Percentiles rank a stretch among this genome's conserved stretches.
Evolutionary conservation across 2,888 invertebrate species (phyloP).

Genomic region (Nymphalis urticae): DNA sequence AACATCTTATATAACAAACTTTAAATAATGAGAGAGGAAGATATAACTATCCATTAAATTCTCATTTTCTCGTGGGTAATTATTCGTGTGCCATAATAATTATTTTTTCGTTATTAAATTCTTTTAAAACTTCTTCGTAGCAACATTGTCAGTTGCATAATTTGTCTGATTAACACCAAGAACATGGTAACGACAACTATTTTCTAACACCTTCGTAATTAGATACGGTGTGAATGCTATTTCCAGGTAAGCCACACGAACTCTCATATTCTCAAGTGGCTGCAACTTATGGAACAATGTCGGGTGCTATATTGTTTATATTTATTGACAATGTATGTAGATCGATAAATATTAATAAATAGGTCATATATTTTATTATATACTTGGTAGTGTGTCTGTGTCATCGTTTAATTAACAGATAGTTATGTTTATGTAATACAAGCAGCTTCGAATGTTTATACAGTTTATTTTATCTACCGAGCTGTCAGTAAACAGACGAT

Average conservation of each 20-base stretch:
- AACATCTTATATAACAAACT: slow-evolving; percentile 21
- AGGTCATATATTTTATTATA: not conserved
- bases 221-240: slow-evolving; percentile 33
- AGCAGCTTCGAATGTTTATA: slow-evolving; percentile 3
- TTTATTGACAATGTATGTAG: not conserved
- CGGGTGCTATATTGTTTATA: not conserved
- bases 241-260: slow-evolving; percentile 35
- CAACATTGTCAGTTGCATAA: not conserved
- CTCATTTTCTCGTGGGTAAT: not conserved
- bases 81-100: not conserved
- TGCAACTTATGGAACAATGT: slow-evolving; percentile 6
- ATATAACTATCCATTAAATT: not conserved
- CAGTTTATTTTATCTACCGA: not conserved
- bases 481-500: slow-evolving; percentile 7
- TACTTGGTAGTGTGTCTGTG: too few species aligned
- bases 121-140: not conserved
- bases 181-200: slow-evolving; percentile 16
- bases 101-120: not conserved
- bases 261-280: slow-evolving; percentile 22
- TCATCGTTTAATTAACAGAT: not conserved
- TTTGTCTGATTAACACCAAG: slow-evolving; percentile 9
- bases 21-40: not conserved
- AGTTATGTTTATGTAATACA: not conserved
- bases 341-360: slow-evolving; percentile 1
- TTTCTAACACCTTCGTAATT: slow-evolving; percentile 36